Conservation (phyloP, 2,888 invertebrate genomes). For the Anthrax anthrax region DNA sequence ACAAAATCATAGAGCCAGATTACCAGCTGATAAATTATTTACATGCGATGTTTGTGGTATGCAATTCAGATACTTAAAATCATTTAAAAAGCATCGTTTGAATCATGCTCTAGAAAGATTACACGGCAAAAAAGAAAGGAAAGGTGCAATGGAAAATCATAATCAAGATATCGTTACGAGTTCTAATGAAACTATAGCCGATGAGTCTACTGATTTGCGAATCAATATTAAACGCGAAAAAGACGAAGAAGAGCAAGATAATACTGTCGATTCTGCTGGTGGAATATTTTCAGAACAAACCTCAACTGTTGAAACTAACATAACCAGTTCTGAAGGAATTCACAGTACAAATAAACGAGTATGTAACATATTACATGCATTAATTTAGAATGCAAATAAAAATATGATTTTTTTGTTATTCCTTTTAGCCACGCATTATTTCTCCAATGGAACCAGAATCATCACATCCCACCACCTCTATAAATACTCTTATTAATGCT, state of each 20-base stretch:
- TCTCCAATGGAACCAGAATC: conserved; percentile 32
- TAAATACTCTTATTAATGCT: conserved; percentile 38
- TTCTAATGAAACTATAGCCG: conserved; percentile 48
- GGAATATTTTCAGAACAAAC: conserved; percentile 31
- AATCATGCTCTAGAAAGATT: conserved; percentile 74
- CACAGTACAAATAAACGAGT: conserved; percentile 36
- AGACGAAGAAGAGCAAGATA: conserved; percentile 48
- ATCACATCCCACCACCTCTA: conserved; percentile 28
- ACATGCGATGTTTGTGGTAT: conserved; percentile 85
- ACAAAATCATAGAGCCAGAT: conserved; percentile 73
- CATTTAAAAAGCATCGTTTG: conserved; percentile 77
- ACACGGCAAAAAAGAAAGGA: conserved; percentile 50
- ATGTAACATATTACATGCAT: background rate
- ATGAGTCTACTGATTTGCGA: conserved; percentile 44
- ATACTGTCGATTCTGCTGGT: conserved; percentile 54
- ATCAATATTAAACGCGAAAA: conserved; percentile 40
- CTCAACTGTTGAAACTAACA: conserved; percentile 33
- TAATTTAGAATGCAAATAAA: conserved; percentile 11
- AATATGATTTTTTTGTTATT: background rate
- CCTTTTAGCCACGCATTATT: conserved; percentile 25
- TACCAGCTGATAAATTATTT: conserved; percentile 79
- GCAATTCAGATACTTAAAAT: conserved; percentile 81
- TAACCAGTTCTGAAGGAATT: conserved; percentile 31
- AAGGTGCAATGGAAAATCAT: conserved; percentile 19
- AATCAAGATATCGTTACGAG: conserved; percentile 55